Percentiles rank a stretch among this genome's conserved stretches.
Conservation (phyloP, 2,113 vertebrate genomes). For the Prietella phreatophila region DNA sequence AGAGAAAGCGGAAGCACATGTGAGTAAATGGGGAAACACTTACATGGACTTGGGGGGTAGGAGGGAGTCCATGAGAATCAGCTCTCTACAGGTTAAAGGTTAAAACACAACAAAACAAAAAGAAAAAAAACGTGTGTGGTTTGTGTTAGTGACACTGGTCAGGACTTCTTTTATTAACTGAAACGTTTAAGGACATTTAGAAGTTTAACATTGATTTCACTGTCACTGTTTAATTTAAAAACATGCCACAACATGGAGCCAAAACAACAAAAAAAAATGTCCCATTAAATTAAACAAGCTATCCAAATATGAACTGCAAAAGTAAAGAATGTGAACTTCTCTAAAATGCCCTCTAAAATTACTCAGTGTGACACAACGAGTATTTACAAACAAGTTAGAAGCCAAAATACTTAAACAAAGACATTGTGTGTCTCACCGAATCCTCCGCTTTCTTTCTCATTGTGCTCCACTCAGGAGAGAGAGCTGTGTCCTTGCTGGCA, state of each 20-base stretch:
- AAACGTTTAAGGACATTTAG: slow-evolving; percentile 2
- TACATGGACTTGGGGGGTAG: slow-evolving; percentile 86
- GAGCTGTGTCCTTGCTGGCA: slow-evolving; percentile 53
- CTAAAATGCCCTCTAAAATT: neutral
- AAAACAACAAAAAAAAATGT: neutral
- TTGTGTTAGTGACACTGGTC: slow-evolving; percentile 26
- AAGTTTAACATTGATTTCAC: neutral
- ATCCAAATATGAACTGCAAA: neutral
- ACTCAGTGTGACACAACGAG: neutral
- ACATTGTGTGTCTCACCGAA: slow-evolving; percentile 66
- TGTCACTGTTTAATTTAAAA: neutral
- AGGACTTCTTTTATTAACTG: slow-evolving; percentile 17
- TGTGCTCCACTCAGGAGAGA: slow-evolving; percentile 81
- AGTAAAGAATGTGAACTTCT: neutral
- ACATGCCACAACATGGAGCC: neutral
- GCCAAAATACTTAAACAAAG: neutral
- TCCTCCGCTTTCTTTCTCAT: slow-evolving; percentile 73
- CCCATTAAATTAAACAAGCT: neutral
- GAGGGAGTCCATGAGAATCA: slow-evolving; percentile 82
- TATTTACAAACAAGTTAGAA: neutral
- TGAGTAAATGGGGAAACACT: slow-evolving; percentile 66
- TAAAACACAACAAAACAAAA: slow-evolving; percentile 37
- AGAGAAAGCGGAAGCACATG: slow-evolving; percentile 30
- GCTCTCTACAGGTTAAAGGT: slow-evolving; percentile 69
- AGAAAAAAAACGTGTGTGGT: neutral